Percentiles rank a stretch among this genome's conserved stretches.
Evolutionary conservation across 1,140 invertebrate species (phyloP).

Genomic region (Stratiolaelaps scimitus): DNA sequence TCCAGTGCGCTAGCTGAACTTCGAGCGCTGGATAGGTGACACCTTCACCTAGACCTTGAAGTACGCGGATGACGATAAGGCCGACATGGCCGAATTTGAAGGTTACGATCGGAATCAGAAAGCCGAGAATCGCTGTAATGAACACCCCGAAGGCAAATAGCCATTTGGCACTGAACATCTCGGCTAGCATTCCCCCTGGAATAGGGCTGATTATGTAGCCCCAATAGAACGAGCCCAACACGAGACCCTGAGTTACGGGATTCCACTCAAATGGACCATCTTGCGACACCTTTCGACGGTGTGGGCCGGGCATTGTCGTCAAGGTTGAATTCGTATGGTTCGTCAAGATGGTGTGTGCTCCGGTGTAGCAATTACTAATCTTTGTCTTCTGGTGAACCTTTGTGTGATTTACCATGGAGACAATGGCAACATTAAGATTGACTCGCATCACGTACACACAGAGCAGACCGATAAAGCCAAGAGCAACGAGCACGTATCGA

Average conservation of each 20-base stretch:
- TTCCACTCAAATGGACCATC: slow-evolving; percentile 61
- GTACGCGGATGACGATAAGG: neutral
- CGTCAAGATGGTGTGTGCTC: no score
- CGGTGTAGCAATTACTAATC: neutral
- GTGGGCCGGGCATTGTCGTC: no score
- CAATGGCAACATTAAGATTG: slow-evolving; percentile 92
- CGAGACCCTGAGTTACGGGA: slow-evolving; percentile 59
- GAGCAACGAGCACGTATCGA: slow-evolving; percentile 66
- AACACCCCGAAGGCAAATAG: slow-evolving; percentile 68
- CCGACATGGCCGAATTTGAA: neutral
- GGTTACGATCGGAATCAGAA: slow-evolving; percentile 57
- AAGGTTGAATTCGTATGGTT: no score
- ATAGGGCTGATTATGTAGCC: slow-evolving; percentile 69
- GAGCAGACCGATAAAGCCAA: slow-evolving; percentile 81
- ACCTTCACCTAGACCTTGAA: slow-evolving; percentile 24
- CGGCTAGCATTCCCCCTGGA: slow-evolving; percentile 61
- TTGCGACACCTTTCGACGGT: no score
- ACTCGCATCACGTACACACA: slow-evolving; percentile 88
- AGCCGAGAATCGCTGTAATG: slow-evolving; percentile 62
- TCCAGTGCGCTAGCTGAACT: slow-evolving; percentile 23
- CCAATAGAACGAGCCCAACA: slow-evolving; percentile 72
- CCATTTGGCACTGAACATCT: slow-evolving; percentile 65
- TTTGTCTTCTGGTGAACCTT: slow-evolving; percentile 34
- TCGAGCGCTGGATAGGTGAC: slow-evolving; percentile 28
- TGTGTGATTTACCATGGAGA: slow-evolving; percentile 72